Base-by-base conservation (phyloP, 2,888 invertebrate genomes). In the Cryptocephalus primarius region DNA sequence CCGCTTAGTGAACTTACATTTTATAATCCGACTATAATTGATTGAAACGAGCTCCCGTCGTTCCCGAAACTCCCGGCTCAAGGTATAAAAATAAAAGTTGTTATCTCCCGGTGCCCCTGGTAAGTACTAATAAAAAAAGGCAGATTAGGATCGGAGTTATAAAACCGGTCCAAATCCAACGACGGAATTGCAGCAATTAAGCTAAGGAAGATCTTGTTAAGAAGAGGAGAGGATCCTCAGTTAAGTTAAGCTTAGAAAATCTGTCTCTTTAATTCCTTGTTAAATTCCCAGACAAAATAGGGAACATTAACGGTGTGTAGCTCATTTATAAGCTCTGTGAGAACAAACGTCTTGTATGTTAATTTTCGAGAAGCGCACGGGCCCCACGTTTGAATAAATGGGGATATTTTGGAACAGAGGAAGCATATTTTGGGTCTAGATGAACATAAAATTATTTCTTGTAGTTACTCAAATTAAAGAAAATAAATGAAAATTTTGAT, bases 231-330 rank as follows among this genome's bases (percentile, higher is more conserved):
- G 53, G 48, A 52, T 57, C 53, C 53, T 59, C 52, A 59, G 55
- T 58, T 57, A 44, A 54, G 55, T 54, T 57, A 55, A 61, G 57
- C 61, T 56, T 52, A 48, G 57, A 54, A 59, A 61, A 63, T 60
- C 60, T 58, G 58, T 59, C 61, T 59, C 57, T 60, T 59, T 60
- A 60, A 61, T 60, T 61, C 56, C 54, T 49, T 53, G 55, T 56
- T 58, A 55, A 58, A 57, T 55, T 58, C 48, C 53, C 54, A 48
- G 56, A 57, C 58, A 57, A 59, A 60, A 59, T 56, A 55, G 42
- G 32, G 12, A 32, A 42, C 42, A 42, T 40, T 40, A 57, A 57
- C 53, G 53, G 54, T 52, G 49, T 55, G 49, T 48, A 51, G 55
- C 56, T 52, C 57, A 55, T 58, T 57, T 57, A 55, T 56, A 57